These are phyloP conservation scores for Metopia argyrocephala DNA, from an alignment of 2,888 invertebrate species.

Conservation along the genomic window DNA sequence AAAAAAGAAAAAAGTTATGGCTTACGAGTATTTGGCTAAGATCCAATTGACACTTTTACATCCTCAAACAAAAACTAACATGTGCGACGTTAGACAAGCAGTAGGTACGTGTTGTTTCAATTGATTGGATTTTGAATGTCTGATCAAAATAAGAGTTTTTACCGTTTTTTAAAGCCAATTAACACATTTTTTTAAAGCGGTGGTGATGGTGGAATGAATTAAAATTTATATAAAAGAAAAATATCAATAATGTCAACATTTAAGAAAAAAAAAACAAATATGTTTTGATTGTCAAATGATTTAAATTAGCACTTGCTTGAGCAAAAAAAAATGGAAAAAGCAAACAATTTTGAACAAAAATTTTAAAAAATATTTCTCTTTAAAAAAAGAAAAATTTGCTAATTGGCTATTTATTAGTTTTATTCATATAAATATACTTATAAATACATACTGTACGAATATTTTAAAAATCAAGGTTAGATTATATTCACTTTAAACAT, in stretches of 20 bases:
- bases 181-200: constrained; percentile 29
- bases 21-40: no score
- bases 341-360: no score
- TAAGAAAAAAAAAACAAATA: not conserved
- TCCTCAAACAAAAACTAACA: not conserved
- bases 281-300: constrained; percentile 54
- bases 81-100: not conserved
- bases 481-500: no score
- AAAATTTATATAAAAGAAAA: not conserved
- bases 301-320: constrained; percentile 48
- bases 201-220: not conserved
- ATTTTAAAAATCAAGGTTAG: not conserved
- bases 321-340: not conserved
- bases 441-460: not conserved
- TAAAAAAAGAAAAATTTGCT: not conserved
- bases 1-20: not conserved
- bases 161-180: constrained; percentile 44
- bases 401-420: not conserved
- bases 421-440: not conserved
- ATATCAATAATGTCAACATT: constrained; percentile 40
- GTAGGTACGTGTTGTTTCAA: not conserved
- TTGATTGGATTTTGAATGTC: not conserved
- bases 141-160: constrained; percentile 13
- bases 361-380: not conserved
- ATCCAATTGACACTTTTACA: constrained; percentile 53